Conservation (phyloP, 2,888 invertebrate genomes). For the Drosophila bunnanda region DNA sequence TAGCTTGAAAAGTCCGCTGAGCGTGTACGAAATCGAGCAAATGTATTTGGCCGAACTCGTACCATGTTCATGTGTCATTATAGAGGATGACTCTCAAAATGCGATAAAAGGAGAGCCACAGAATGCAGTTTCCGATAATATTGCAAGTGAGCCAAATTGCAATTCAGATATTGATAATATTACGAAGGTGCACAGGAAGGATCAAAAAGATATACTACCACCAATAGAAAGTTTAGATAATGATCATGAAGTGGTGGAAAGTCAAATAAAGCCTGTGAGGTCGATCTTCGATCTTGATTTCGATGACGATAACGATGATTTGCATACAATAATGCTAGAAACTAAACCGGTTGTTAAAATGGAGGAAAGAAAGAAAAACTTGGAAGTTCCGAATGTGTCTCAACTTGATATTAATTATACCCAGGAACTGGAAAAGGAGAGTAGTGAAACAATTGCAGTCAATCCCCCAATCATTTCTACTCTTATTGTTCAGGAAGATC, state of each 20-base stretch:
- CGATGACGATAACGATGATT: constrained; percentile 83
- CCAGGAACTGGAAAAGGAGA: constrained; percentile 20
- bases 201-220: background rate
- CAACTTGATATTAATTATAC: constrained; percentile 2
- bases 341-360: constrained; percentile 19
- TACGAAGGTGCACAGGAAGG: constrained; percentile 6
- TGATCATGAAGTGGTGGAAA: constrained; percentile 16
- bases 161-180: constrained; percentile 20
- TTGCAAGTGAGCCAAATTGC: background rate
- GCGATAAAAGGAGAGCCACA: constrained; percentile 1
- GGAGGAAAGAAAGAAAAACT: constrained; percentile 6
- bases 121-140: background rate
- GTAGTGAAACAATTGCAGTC: constrained; percentile 8
- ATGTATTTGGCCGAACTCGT: constrained; percentile 60
- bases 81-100: constrained; percentile 62
- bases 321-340: constrained; percentile 43
- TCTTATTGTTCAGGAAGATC: constrained; percentile 75
- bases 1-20: constrained; percentile 50
- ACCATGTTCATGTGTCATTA: constrained; percentile 74
- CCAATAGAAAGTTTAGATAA: constrained; percentile 3
- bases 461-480: constrained; percentile 20
- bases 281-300: constrained; percentile 85
- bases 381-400: constrained; percentile 4
- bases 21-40: constrained; percentile 52
- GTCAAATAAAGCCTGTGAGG: constrained; percentile 74